Conservation (phyloP, 1,140 invertebrate genomes). For the Euura lappo region DNA sequence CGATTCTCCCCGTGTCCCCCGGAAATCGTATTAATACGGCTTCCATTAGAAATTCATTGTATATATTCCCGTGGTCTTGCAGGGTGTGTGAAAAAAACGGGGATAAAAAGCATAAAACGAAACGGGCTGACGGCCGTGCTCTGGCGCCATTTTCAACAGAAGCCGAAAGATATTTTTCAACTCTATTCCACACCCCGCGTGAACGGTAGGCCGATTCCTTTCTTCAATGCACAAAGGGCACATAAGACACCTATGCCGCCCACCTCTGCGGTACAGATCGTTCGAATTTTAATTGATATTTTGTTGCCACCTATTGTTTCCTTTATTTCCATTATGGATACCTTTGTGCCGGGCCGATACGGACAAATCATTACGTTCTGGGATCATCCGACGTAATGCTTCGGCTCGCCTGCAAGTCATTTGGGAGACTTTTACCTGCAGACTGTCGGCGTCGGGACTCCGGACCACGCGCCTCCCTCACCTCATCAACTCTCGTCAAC, state of each 20-base stretch:
- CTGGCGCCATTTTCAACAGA: background rate
- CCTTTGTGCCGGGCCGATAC: conserved; percentile 39
- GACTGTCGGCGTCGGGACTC: background rate
- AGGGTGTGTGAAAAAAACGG: no score
- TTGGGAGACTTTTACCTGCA: background rate
- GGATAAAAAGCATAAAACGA: no score
- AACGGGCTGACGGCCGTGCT: no score
- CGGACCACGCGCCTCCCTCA: background rate
- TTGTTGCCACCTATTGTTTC: conserved; percentile 39
- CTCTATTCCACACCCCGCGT: background rate
- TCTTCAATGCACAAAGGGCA: conserved; percentile 3
- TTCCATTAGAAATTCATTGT: no score
- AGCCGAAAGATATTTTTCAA: background rate
- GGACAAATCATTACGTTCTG: conserved; percentile 39
- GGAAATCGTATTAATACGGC: conserved; percentile 5
- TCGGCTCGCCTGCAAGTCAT: background rate
- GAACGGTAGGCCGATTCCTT: background rate
- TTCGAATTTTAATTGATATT: conserved; percentile 49
- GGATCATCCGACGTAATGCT: conserved; percentile 12
- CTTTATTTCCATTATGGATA: conserved; percentile 39
- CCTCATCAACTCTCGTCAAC: background rate
- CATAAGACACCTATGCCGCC: background rate
- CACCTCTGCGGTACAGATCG: conserved; percentile 16
- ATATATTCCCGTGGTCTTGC: no score
- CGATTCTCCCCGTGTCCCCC: background rate